Evolutionary conservation across 2,888 invertebrate genomes (phyloP).

Genomic region (Onchidella celtica): DNA sequence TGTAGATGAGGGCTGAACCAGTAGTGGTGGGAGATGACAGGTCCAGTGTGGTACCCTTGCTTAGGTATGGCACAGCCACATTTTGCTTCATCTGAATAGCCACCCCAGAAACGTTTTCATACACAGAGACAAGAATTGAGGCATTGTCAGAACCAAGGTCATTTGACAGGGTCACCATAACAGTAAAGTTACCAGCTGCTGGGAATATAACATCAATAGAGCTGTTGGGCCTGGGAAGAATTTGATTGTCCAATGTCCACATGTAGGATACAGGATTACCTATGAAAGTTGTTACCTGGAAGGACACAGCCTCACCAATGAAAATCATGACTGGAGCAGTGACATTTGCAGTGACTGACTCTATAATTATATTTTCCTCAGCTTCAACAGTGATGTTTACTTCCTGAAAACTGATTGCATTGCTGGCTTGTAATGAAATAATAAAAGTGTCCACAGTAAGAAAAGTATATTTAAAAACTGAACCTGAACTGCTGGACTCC

Average conservation of each 20-base stretch:
- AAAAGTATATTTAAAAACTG: slow-evolving; percentile 30
- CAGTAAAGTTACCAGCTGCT: slow-evolving; percentile 10
- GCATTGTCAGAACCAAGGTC: slow-evolving; percentile 22
- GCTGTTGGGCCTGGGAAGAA: slow-evolving; percentile 39
- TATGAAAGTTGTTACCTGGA: not conserved
- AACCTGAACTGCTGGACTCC: not conserved
- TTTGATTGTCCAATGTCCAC: slow-evolving; percentile 40
- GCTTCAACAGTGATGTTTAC: slow-evolving; percentile 17
- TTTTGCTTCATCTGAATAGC: slow-evolving; percentile 22
- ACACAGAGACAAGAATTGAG: slow-evolving; percentile 53
- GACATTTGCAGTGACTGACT: not conserved
- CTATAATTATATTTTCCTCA: slow-evolving; percentile 23
- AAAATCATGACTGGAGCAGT: slow-evolving; percentile 44
- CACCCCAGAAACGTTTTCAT: slow-evolving; percentile 25
- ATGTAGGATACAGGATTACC: slow-evolving; percentile 24
- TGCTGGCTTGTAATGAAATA: slow-evolving; percentile 12
- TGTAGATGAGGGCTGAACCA: slow-evolving; percentile 59
- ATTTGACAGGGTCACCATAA: slow-evolving; percentile 41
- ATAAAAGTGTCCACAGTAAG: not conserved
- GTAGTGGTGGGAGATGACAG: slow-evolving; percentile 48
- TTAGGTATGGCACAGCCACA: slow-evolving; percentile 52
- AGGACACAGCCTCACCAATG: slow-evolving; percentile 48
- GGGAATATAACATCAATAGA: slow-evolving; percentile 11
- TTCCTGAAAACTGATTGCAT: slow-evolving; percentile 4
- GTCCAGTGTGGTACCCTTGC: slow-evolving; percentile 48